Percentiles rank a stretch among this genome's conserved stretches.
phyloP scores from a whole-genome alignment of 1,140 invertebrate genomes.

The Leptinotarsa texana region DNA sequence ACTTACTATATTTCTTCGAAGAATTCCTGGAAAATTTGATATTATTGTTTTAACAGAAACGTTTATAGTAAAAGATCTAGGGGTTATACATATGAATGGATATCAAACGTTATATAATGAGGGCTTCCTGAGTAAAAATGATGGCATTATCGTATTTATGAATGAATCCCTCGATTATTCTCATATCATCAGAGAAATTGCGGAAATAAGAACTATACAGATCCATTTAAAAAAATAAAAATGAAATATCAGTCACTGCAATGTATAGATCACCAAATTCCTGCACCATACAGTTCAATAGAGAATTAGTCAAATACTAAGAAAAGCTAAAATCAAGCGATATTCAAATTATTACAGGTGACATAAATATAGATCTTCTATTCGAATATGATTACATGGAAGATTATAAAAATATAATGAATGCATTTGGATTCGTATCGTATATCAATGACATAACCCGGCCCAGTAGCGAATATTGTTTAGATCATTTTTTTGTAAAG shows the following conservation, averaged over 20 bases:
- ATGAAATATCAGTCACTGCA: constrained; percentile 21
- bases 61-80: constrained; percentile 1
- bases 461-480: constrained; percentile 18
- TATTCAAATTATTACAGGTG: constrained; percentile 13
- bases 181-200: not conserved
- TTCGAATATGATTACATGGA: not conserved
- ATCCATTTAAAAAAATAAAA: not conserved
- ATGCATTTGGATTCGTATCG: constrained; percentile 17
- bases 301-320: constrained; percentile 7
- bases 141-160: constrained; percentile 5
- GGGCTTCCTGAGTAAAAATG: not conserved
- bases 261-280: constrained; percentile 10
- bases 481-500: constrained; percentile 25
- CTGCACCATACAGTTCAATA: constrained; percentile 11
- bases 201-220: not conserved
- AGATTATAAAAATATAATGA: constrained; percentile 17
- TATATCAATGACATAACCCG: constrained; percentile 24
- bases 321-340: constrained; percentile 9
- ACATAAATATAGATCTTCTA: constrained; percentile 25
- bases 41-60: not conserved
- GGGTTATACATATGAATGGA: constrained; percentile 7
- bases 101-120: constrained; percentile 18
- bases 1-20: constrained; percentile 9
- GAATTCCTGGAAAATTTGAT: constrained; percentile 13
- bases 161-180: not conserved